Evolutionary conservation across 2,888 invertebrate species (phyloP).

Genomic region (Camptogramma bilineatum): DNA sequence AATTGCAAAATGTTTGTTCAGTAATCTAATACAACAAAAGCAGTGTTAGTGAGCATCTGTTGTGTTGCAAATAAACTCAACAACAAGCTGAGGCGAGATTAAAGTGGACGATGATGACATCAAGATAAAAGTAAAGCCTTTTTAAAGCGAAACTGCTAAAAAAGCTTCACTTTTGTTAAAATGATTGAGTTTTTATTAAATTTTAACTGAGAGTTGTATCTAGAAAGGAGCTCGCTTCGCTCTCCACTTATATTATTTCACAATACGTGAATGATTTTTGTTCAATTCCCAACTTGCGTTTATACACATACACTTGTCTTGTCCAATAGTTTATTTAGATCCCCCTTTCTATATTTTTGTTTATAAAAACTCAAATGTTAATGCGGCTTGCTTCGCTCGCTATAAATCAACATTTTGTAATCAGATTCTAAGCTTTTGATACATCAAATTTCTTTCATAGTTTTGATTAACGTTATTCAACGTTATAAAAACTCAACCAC

Average conservation of each 20-base stretch:
- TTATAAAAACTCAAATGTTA: too few relatives aligned
- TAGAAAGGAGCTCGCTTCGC: constrained; percentile 8
- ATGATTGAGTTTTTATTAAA: constrained; percentile 26
- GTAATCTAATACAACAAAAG: constrained; percentile 12
- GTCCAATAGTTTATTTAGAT: too few relatives aligned
- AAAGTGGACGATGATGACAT: constrained; percentile 19
- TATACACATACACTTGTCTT: too few relatives aligned
- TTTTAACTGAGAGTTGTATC: background rate
- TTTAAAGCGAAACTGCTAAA: constrained; percentile 14
- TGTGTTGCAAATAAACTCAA: constrained; percentile 19
- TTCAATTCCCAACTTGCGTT: too few relatives aligned
- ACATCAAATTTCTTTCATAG: background rate
- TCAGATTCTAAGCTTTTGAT: background rate
- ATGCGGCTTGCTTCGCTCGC: constrained; percentile 13
- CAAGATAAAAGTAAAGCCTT: constrained; percentile 10
- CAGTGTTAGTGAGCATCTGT: constrained; percentile 9
- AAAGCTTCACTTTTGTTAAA: constrained; percentile 8
- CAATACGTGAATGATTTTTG: background rate
- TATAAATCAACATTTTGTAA: background rate
- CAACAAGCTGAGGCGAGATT: constrained; percentile 22
- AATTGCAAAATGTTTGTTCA: background rate
- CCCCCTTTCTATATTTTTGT: too few relatives aligned
- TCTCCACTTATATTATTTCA: background rate
- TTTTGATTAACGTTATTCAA: background rate
- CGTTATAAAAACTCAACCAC: constrained; percentile 31